A percentile compares a stretch with the other conserved stretches of the same genome.
Evolutionary conservation across 2,888 invertebrate genomes (phyloP).

Genomic region (Parnassius glacialis): DNA sequence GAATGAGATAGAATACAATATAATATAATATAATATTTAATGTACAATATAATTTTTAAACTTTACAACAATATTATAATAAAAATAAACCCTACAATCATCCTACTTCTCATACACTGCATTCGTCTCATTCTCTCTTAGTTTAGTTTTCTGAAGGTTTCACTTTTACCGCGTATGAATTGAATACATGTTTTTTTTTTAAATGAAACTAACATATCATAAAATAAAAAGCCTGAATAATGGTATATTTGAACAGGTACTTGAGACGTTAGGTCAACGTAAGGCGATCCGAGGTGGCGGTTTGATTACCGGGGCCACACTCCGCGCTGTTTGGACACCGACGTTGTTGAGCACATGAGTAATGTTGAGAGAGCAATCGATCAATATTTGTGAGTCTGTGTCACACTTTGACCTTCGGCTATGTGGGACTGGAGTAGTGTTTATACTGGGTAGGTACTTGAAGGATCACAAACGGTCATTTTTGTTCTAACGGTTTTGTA

Average conservation of each 20-base stretch:
- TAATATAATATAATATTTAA: no score
- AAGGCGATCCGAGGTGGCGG: constrained; percentile 15
- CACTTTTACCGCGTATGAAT: no score
- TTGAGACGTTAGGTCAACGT: constrained; percentile 18
- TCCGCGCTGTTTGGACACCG: constrained; percentile 21
- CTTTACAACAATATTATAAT: no score
- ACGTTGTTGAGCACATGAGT: neutral
- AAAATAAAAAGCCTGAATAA: constrained; percentile 1
- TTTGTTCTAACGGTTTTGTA: neutral
- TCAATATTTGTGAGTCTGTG: constrained; percentile 24
- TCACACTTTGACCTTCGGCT: constrained; percentile 14
- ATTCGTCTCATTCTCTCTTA: no score
- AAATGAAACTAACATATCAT: neutral
- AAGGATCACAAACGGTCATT: constrained; percentile 15
- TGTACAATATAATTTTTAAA: no score
- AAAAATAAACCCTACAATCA: no score
- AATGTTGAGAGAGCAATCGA: constrained; percentile 13
- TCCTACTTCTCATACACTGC: no score
- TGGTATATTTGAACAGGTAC: constrained; percentile 9
- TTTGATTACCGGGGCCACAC: constrained; percentile 17
- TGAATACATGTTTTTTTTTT: no score
- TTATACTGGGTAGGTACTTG: constrained; percentile 17
- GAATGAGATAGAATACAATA: no score
- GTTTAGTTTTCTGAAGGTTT: no score
- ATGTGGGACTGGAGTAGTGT: constrained; percentile 5